A percentile compares a stretch with the other conserved stretches of the same genome.
Conservation (phyloP, 2,888 invertebrate species). For the Epinotia demarniana region DNA sequence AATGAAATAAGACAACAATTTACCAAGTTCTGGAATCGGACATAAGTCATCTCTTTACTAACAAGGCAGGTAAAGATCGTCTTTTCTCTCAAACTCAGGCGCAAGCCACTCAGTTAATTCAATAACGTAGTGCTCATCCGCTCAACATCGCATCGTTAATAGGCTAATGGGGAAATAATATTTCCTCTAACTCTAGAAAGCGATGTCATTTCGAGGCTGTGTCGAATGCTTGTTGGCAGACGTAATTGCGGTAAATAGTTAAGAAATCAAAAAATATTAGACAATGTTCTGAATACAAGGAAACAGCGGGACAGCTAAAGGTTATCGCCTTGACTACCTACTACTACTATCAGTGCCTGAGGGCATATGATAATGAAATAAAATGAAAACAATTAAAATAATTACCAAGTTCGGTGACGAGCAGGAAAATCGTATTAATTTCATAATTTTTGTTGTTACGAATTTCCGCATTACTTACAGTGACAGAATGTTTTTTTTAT, state of each 20-base stretch:
- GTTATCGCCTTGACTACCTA: not conserved
- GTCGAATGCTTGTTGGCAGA: not conserved
- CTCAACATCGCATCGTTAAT: constrained; percentile 25
- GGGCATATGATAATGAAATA: not conserved
- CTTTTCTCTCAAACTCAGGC: constrained; percentile 1
- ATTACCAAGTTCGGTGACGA: not conserved
- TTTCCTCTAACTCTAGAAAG: constrained; percentile 32
- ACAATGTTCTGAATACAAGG: not conserved
- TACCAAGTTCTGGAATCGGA: not conserved
- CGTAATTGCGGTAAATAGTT: not conserved
- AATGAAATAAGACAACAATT: not conserved
- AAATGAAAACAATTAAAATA: not conserved
- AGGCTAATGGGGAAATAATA: constrained; percentile 39
- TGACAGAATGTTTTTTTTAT: not conserved
- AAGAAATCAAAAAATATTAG: not conserved
- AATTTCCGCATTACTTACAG: not conserved
- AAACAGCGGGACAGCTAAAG: not conserved
- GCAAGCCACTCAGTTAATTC: constrained; percentile 29
- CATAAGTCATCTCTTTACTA: constrained; percentile 8
- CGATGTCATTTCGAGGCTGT: constrained; percentile 11
- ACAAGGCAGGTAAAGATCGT: not conserved
- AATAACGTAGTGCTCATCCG: constrained; percentile 27
- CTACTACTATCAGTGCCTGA: not conserved
- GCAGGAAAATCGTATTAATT: not conserved
- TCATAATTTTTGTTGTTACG: not conserved